phyloP scores from a whole-genome alignment of 1,140 invertebrate species.

The Coelopa frigida region DNA sequence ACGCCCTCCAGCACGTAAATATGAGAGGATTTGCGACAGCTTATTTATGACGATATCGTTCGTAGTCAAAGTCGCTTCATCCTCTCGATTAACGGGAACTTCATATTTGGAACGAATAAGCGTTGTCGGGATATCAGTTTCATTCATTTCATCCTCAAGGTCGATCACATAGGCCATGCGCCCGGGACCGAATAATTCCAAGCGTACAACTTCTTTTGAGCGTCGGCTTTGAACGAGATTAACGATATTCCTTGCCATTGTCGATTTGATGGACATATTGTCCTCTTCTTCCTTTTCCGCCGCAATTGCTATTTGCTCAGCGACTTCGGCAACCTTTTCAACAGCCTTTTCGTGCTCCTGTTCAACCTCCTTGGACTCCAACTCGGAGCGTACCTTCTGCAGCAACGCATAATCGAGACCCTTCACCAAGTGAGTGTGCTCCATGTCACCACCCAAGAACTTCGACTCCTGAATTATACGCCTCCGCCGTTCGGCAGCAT shows the following conservation, averaged over 20 bases:
- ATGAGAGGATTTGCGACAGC: slow-evolving; percentile 92
- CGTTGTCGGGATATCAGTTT: slow-evolving; percentile 92
- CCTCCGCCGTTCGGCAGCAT: slow-evolving; percentile 89
- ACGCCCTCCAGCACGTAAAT: slow-evolving; percentile 73
- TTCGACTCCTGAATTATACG: slow-evolving; percentile 99
- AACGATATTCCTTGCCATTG: slow-evolving; percentile 68
- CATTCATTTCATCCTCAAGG: slow-evolving; percentile 73
- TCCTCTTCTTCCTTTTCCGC: slow-evolving; percentile 54
- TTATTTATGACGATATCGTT: slow-evolving; percentile 97
- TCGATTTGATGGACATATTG: slow-evolving; percentile 73
- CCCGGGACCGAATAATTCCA: slow-evolving; percentile 92
- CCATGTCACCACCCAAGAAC: slow-evolving; percentile 99
- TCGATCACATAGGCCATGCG: slow-evolving; percentile 98
- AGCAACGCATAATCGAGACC: slow-evolving; percentile 98
- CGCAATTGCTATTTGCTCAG: slow-evolving; percentile 51
- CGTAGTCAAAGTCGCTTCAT: slow-evolving; percentile 74
- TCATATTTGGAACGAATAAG: slow-evolving; percentile 92
- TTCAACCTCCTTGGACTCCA: slow-evolving; percentile 61
- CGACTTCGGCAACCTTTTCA: slow-evolving; percentile 64
- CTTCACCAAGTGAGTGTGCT: slow-evolving; percentile 99
- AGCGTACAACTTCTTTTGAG: slow-evolving; percentile 67
- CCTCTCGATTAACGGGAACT: slow-evolving; percentile 59
- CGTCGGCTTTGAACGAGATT: slow-evolving; percentile 58
- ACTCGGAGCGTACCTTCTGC: slow-evolving; percentile 88
- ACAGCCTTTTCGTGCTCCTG: slow-evolving; percentile 84